Evolutionary conservation across 1,140 invertebrate species (phyloP), one percentile per base, ranked within the genome.

Genomic region (Drosophila parvula): DNA sequence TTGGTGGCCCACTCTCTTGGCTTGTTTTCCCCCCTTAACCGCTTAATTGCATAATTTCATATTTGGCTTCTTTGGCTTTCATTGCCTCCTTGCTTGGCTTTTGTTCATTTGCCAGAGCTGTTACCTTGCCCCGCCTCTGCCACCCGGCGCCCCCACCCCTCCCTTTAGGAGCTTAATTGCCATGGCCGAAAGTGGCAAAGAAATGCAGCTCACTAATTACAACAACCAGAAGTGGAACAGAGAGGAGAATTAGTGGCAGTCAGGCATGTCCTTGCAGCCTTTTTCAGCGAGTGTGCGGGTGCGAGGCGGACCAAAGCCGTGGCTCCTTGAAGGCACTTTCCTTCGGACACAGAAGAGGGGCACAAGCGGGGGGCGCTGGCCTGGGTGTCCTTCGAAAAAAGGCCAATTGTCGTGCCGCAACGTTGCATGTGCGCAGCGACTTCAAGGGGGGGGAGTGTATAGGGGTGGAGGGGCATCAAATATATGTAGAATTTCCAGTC

Each of bases 401-500:
- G 79, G 79, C 71, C 83, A 88, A 88, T 89, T 88, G 83, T 89
- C 83, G 84, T 84, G 80, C 77, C 80, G 84, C 84, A 89, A 84
- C 79, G 84, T 88, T 88, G 83, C 84, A 82, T 83, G 83, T 56
- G 45, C 43, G 61, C 50, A 14, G 32, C 51, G 22, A 14, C 27
- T 41, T 5, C 12, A 2, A 43, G 36, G 18, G 34, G 34, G n/a
- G 2, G 8, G 11, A 8, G 10, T 6, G 2, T 2, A 22, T 11
- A 8, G 16, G n/a, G 12, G 57, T 22, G 2, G 3, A 36, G 64
- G 51, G 65, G 71, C 81, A 84, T 84, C 63, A 81, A 81, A 81
- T 85, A 75, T 84, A 88, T 88, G 84, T 89, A 88, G 84, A 88
- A 89, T 88, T 88, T 88, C 80, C 88, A 89, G 84, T 88, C 84